Conservation (phyloP, 2,113 vertebrate species). For the Gambusia holbrooki region DNA sequence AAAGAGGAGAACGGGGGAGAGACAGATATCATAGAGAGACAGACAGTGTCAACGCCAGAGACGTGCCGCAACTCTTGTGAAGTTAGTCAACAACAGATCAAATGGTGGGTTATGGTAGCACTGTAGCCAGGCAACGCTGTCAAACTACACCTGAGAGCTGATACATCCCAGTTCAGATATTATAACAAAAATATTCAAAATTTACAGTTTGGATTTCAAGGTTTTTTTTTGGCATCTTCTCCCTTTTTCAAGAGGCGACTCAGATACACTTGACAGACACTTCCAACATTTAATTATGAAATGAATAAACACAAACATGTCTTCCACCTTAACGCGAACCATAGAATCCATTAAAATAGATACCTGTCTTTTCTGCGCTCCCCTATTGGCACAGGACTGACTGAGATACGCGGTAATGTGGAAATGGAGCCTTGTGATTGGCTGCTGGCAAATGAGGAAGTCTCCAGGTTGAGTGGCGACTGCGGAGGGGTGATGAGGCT, state of each 20-base stretch:
- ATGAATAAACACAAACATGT: background rate
- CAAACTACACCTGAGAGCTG: constrained; percentile 31
- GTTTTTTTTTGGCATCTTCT: background rate
- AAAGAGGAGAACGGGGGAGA: constrained; percentile 55
- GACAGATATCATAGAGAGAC: constrained; percentile 61
- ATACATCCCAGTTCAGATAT: background rate
- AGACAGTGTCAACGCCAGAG: constrained; percentile 44
- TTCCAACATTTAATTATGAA: background rate
- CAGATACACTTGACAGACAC: background rate
- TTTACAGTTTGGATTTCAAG: background rate
- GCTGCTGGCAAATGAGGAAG: constrained; percentile 90
- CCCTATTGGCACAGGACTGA: constrained; percentile 89
- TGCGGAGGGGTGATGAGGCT: constrained; percentile 94
- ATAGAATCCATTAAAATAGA: background rate
- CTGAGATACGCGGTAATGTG: constrained; percentile 90
- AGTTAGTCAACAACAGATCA: constrained; percentile 36
- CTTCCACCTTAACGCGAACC: background rate
- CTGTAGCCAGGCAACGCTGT: constrained; percentile 71
- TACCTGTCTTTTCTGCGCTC: constrained; percentile 97
- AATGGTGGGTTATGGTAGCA: constrained; percentile 49
- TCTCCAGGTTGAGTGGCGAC: constrained; percentile 93
- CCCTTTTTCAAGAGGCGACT: background rate
- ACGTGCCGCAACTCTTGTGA: constrained; percentile 3
- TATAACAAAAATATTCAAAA: background rate
- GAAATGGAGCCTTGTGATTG: constrained; percentile 94